Percentiles rank a stretch among this genome's conserved stretches.
phyloP scores from a whole-genome alignment of 1,140 invertebrate genomes.

The Metaphire vulgaris region DNA sequence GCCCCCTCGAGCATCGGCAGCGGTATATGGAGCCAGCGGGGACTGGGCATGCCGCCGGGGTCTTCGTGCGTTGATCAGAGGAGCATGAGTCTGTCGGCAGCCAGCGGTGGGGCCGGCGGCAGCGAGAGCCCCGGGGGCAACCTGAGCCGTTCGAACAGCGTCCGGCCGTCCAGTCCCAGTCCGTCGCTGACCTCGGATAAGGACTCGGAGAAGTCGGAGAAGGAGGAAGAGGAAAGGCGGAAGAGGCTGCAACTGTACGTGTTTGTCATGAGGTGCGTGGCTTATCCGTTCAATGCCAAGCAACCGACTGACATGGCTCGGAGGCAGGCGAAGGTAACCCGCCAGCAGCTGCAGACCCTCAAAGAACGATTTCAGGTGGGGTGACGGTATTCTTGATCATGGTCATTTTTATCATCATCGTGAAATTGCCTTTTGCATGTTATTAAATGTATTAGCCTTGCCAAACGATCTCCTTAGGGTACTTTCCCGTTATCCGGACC shows the following conservation, averaged over 20 bases:
- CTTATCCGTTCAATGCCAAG: constrained; percentile 99
- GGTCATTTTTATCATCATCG: no score
- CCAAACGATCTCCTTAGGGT: no score
- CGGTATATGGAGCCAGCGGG: no score
- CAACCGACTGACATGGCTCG: constrained; percentile 91
- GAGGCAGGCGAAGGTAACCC: constrained; percentile 75
- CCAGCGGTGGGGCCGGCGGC: not conserved
- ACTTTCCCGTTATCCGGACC: no score
- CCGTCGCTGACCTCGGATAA: not conserved
- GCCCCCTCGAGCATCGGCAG: no score
- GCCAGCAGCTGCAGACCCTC: constrained; percentile 87
- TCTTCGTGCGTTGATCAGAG: not conserved
- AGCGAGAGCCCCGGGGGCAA: not conserved
- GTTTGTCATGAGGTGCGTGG: constrained; percentile 93
- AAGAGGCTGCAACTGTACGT: constrained; percentile 84
- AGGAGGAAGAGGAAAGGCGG: constrained; percentile 49
- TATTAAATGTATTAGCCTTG: no score
- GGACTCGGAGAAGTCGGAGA: constrained; percentile 14
- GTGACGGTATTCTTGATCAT: no score
- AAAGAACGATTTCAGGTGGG: constrained; percentile 72
- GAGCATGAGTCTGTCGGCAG: not conserved
- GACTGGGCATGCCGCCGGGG: not conserved
- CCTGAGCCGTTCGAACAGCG: not conserved
- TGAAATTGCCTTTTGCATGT: no score
- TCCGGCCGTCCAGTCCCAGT: not conserved